Evolutionary conservation across 2,888 invertebrate species (phyloP), one percentile per base, ranked within the genome.

Genomic region (Tachystola acroxantha): DNA sequence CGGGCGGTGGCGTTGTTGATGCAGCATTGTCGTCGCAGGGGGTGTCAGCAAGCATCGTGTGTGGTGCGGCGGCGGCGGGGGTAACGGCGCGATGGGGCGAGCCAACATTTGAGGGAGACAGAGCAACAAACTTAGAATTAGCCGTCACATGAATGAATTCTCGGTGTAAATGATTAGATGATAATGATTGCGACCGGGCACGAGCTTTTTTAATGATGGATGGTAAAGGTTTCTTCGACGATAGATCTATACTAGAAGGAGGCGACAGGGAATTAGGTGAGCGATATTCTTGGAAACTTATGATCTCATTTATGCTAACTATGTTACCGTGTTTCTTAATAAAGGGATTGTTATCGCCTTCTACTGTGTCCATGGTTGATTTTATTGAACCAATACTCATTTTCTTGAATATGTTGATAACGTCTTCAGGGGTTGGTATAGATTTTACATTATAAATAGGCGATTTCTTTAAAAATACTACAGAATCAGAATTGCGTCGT

Each of bases 71-170:
- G 57, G 72, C 74, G 63, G 66, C 79, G 57, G 82, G 73, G 81
- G 72, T 63, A 73, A 73, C 77, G 71, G 63, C 81, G 67, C 78
- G 78, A 69, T 72, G 77, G 64, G 71, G 68, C 72, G 84, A 79
- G 78, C 73, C 82, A 68, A 68, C 73, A 63, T 72, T 77, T 62
- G 88, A 72, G 79, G 89, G 88, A 88, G 89, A 90, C 60, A 88
- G 73, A 84, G 81, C 81, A 80, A 78, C 63, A 81, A 69, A 82
- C 86, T 88, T 57, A 86, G 81, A 88, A 85, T 89, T 90, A 90
- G 89, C 87, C 73, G 86, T 76, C 75, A 70, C 76, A n/a, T n/a
- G n/a, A 81, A 82, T 82, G 58, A 70, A 66, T 56, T 79, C 70
- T 59, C 62, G 58, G 59, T 75, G 71, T 74, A 81, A 64, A 65